phyloP scores from a whole-genome alignment of 23 tunicate species.

The Trididemnum nubilum region DNA sequence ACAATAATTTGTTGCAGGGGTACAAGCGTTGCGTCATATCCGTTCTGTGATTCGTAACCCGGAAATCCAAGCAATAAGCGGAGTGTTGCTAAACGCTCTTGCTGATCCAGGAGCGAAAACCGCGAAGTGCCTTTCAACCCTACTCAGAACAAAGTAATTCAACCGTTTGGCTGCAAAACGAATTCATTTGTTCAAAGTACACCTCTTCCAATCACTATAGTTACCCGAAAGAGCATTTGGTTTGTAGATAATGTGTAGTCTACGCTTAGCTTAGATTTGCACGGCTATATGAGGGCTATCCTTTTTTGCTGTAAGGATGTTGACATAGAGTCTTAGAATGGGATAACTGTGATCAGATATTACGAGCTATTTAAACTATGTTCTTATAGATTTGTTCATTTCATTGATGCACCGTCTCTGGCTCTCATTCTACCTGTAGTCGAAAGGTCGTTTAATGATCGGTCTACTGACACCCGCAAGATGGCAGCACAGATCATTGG shows the following conservation, averaged over 20 bases:
- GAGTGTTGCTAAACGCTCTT: conserved; percentile 56
- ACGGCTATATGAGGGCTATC: too few relatives aligned
- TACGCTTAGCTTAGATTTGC: too few relatives aligned
- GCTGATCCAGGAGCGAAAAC: conserved; percentile 70
- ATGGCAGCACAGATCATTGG: conserved; percentile 98
- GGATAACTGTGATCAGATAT: too few relatives aligned
- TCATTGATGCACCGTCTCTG: conserved; percentile 95
- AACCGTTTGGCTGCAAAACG: too few relatives aligned
- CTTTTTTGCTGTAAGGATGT: too few relatives aligned
- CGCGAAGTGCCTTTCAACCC: conserved; percentile 55
- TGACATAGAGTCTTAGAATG: too few relatives aligned
- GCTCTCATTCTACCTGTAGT: conserved; percentile 97
- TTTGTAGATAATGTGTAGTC: too few relatives aligned
- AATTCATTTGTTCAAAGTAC: too few relatives aligned
- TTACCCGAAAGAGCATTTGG: not conserved
- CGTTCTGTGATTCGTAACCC: conserved; percentile 95
- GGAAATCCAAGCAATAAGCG: conserved; percentile 68
- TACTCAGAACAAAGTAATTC: conserved; percentile 85
- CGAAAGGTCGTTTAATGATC: conserved; percentile 77
- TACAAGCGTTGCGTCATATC: conserved; percentile 83
- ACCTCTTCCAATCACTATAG: not conserved
- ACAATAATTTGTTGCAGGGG: conserved; percentile 54
- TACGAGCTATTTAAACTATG: too few relatives aligned
- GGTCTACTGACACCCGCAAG: conserved; percentile 85
- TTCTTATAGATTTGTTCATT: conserved; percentile 76